These are phyloP conservation scores for Pangasius macronema DNA, from an alignment of 2,797 vertebrate species.

Conservation along the genomic window DNA sequence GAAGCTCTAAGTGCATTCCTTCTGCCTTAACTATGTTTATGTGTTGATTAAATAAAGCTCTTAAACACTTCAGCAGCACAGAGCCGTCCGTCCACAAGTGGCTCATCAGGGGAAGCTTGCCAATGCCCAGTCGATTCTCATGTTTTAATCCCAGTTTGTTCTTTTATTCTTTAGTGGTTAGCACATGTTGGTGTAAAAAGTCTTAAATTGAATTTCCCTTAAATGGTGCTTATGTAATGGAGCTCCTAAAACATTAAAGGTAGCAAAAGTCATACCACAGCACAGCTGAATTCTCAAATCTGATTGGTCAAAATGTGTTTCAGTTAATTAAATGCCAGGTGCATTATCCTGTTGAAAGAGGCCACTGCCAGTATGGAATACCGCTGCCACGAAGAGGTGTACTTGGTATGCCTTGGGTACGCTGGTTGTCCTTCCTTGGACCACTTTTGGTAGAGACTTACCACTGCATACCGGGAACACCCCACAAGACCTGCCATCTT, in stretches of 20 bases:
- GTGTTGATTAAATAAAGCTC: constrained; percentile 8
- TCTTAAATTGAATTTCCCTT: neutral
- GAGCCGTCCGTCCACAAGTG: constrained; percentile 1
- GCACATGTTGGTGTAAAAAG: neutral
- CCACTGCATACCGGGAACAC: no score
- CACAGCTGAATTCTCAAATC: neutral
- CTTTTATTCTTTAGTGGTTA: neutral
- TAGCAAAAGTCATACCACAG: neutral
- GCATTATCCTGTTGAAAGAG: no score
- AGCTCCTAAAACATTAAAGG: neutral
- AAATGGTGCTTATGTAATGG: no score
- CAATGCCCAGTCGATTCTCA: neutral
- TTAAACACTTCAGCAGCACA: constrained; percentile 11
- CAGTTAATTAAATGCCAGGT: neutral
- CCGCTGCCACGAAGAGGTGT: no score
- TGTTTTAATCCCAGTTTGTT: neutral
- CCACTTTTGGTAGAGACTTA: no score
- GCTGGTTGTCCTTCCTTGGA: no score
- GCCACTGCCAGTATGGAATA: no score
- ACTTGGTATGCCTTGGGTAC: no score
- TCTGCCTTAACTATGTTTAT: neutral
- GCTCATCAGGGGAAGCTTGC: neutral
- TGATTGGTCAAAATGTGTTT: neutral
- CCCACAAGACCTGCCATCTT: no score
- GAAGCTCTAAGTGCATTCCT: neutral